These are phyloP conservation scores for Montipora capitata DNA, from an alignment of 92 coral and sea anemone species.

Conservation along the genomic window DNA sequence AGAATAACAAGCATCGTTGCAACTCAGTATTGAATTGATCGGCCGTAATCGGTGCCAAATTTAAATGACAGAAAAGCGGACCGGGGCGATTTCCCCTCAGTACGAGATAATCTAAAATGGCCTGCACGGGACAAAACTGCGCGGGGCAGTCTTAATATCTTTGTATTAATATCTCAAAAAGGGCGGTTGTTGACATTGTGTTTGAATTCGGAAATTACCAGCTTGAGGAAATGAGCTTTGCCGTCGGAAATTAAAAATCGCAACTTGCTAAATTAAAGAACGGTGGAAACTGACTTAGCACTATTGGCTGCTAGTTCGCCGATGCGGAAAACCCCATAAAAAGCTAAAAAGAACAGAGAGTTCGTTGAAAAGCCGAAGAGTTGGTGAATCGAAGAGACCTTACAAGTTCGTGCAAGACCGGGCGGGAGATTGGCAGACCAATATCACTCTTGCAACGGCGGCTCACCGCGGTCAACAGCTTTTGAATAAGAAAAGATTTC, in stretches of 20 bases:
- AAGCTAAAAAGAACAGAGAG: background rate
- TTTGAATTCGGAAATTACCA: too few relatives aligned
- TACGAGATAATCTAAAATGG: background rate
- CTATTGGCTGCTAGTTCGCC: background rate
- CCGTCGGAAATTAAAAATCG: background rate
- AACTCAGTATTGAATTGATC: background rate
- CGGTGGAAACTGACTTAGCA: background rate
- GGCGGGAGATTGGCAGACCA: background rate
- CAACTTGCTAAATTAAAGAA: background rate
- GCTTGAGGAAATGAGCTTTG: too few relatives aligned
- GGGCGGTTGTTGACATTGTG: background rate
- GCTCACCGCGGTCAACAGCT: background rate
- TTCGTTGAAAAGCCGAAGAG: background rate
- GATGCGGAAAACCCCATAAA: background rate
- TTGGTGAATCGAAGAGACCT: background rate
- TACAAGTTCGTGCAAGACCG: background rate
- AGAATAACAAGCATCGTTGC: too few relatives aligned
- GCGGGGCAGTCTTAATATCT: background rate
- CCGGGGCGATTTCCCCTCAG: background rate
- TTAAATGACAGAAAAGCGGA: background rate
- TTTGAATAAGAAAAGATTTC: background rate
- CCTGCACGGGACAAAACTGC: background rate
- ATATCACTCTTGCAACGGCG: background rate
- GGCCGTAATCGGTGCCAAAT: background rate
- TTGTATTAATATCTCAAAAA: background rate